phyloP scores from a whole-genome alignment of 2,113 vertebrate species.

The Alouatta palliata region DNA sequence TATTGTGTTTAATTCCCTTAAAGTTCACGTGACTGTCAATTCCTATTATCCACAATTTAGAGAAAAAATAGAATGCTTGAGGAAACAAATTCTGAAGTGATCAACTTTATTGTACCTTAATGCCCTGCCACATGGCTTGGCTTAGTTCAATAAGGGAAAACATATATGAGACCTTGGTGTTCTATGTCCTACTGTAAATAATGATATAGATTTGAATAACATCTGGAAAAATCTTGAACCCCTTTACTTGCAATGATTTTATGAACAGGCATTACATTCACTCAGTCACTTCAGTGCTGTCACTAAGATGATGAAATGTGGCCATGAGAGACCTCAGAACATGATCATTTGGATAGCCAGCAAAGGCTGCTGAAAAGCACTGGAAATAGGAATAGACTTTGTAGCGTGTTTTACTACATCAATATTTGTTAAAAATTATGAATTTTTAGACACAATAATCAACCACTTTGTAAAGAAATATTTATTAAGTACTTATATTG shows the following conservation, averaged over 20 bases:
- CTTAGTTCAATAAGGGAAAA: slow-evolving; percentile 57
- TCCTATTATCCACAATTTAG: neutral
- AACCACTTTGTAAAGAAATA: neutral
- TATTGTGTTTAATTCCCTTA: slow-evolving; percentile 17
- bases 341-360: neutral
- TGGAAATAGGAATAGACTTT: neutral
- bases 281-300: slow-evolving; percentile 56
- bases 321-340: neutral
- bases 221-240: slow-evolving; percentile 70
- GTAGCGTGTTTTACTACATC: neutral
- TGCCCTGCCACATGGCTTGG: neutral
- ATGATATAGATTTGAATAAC: slow-evolving; percentile 70
- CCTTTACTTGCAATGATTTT: slow-evolving; percentile 76
- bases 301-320: neutral
- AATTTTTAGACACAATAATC: slow-evolving; percentile 29
- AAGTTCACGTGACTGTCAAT: neutral
- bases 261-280: slow-evolving; percentile 57
- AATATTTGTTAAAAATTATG: slow-evolving; percentile 50
- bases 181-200: slow-evolving; percentile 71
- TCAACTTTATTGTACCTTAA: neutral
- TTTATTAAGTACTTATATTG: neutral
- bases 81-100: slow-evolving; percentile 35
- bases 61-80: slow-evolving; percentile 17
- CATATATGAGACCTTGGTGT: slow-evolving; percentile 47
- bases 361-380: neutral